Evolutionary conservation across 2,797 vertebrate genomes (phyloP).

Genomic region (Podarcis lilfordi): DNA sequence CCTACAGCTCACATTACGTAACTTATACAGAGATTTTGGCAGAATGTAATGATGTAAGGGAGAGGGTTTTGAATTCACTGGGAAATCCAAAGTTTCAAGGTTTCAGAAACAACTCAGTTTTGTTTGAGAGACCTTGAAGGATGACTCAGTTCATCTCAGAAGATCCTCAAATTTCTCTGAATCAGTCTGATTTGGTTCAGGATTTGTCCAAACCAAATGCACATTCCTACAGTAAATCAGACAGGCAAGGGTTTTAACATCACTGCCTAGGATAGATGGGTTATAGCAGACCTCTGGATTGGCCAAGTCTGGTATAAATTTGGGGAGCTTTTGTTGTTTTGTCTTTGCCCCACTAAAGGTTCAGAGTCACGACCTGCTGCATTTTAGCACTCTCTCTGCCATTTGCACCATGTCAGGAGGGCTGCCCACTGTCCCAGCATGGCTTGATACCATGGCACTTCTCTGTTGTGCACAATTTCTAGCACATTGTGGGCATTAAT

Average conservation of each 20-base stretch:
- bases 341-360: not conserved
- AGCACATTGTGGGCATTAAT: constrained; percentile 1
- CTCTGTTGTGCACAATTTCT: not conserved
- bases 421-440: not conserved
- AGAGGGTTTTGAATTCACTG: no score
- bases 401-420: not conserved
- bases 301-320: not conserved
- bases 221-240: not conserved
- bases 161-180: no score
- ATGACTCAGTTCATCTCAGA: no score
- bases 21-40: no score
- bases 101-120: no score
- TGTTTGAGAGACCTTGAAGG: no score
- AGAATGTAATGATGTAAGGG: no score
- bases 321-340: not conserved
- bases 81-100: no score
- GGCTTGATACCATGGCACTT: not conserved
- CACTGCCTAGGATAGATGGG: not conserved
- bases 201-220: no score
- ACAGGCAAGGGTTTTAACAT: not conserved
- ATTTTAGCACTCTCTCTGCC: not conserved
- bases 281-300: not conserved
- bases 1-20: no score
- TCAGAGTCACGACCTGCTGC: not conserved
- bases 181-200: no score